These are phyloP conservation scores for Anguilla marmorata DNA, from an alignment of 2,797 vertebrate species.

Conservation along the genomic window DNA sequence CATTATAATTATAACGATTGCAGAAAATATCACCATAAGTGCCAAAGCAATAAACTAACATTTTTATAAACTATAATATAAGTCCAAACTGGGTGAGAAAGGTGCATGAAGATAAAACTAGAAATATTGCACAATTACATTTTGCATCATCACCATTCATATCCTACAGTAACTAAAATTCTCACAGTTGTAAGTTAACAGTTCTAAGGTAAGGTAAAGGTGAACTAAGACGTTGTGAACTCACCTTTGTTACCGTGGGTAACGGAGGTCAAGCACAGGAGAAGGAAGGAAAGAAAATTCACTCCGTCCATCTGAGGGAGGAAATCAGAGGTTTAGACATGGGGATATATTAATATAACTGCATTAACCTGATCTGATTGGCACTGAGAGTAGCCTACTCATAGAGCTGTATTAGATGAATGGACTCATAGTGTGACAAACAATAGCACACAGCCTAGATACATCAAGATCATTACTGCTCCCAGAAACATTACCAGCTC, in stretches of 20 bases:
- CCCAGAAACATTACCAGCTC: not conserved
- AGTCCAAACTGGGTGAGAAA: not conserved
- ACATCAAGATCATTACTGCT: not conserved
- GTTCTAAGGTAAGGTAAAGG: not conserved
- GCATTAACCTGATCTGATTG: slow-evolving; percentile 18
- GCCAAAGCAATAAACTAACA: not conserved
- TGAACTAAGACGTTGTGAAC: slow-evolving; percentile 57
- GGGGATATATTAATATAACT: slow-evolving; percentile 35
- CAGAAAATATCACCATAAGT: not conserved
- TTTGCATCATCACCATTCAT: not conserved
- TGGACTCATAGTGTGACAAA: slow-evolving; percentile 24
- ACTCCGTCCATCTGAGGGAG: slow-evolving; percentile 80
- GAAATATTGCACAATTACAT: not conserved
- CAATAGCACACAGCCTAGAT: not conserved
- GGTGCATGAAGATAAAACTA: not conserved
- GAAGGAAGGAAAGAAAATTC: slow-evolving; percentile 79
- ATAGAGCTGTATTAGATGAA: slow-evolving; percentile 12
- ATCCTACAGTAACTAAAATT: not conserved
- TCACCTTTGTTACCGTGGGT: slow-evolving; percentile 82
- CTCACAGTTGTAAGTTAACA: not conserved
- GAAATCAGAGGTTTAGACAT: slow-evolving; percentile 49
- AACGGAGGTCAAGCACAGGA: slow-evolving; percentile 78
- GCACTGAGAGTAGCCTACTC: not conserved
- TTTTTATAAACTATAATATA: not conserved
- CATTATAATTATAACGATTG: not conserved